Evolutionary conservation across 2,888 invertebrate genomes (phyloP), one percentile per base, ranked within the genome.

Genomic region (Trilocha varians): DNA sequence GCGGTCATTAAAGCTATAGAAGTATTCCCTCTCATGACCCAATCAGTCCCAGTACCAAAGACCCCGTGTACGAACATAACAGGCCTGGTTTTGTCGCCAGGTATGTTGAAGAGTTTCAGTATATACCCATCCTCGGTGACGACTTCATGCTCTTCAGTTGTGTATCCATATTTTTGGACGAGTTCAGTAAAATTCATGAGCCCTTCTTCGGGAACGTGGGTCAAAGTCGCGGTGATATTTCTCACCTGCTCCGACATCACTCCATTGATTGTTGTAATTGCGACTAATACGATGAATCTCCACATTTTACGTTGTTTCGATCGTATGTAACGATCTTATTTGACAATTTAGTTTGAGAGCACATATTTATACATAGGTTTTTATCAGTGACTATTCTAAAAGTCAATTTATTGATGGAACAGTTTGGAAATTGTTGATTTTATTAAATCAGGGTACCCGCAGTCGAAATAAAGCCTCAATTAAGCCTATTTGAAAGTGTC

Each of bases 111-210:
- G 1, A 66, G 13, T 3, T 50, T 55, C 5, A 68, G 44, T 3
- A 60, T 55, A 41, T 70, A 70, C 5, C 62, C 64, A 36, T 71
- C 71, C 18, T 64, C 54, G 2, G 68, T 69, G 5, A 42, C 44
- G 3, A 65, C 55, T 2, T 53, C 39, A 35, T 64, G 47, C n/a
- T 52, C 49, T 5, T 46, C 42, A 0, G 56, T 46, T 1, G 6
- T 11, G 18, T 56, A 42, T 1, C 59, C 59, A 40, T 55, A 51
- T 39, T 53, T 52, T 0, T 5, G 16, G 3, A 59, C 46, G 2
- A 65, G 41, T 33, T 52, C 40, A 0, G 43, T 44, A 39, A 63
- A 63, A 40, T 49, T 44, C 3, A 46, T 17, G 11, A 13, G 4
- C 2, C 44, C 47, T n/a, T 53, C 48, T 32, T 46, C 48, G 1